Percentiles rank a stretch among this genome's conserved stretches.
phyloP scores from a whole-genome alignment of 2,888 invertebrate genomes.

The Drosophila subsilvestris region DNA sequence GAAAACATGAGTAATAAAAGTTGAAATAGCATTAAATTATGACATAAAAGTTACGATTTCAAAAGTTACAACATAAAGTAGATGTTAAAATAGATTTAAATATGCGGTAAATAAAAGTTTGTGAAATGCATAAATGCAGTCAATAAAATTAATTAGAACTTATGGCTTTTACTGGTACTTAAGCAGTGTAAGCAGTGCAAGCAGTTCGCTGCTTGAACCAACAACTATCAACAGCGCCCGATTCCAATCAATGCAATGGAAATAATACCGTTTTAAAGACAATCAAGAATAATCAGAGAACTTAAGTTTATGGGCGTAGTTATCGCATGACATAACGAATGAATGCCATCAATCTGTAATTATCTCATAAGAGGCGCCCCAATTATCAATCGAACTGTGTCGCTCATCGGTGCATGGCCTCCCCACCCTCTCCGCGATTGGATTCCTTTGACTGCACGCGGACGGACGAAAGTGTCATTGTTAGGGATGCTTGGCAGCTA shows the following conservation, averaged over 20 bases:
- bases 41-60: not conserved
- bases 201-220: not conserved
- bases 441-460: conserved; percentile 25
- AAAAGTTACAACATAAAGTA: not conserved
- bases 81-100: not conserved
- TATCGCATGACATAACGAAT: conserved; percentile 4
- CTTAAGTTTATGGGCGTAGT: not conserved
- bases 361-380: conserved; percentile 33
- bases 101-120: not conserved
- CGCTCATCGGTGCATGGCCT: conserved; percentile 23
- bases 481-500: conserved; percentile 51
- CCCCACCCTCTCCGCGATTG: not conserved
- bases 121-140: not conserved
- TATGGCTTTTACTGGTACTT: not conserved
- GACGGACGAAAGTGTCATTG: conserved; percentile 27
- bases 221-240: too few relatives aligned
- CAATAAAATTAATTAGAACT: not conserved
- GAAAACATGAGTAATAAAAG: not conserved
- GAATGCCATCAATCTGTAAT: conserved; percentile 24
- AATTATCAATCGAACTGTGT: conserved; percentile 33
- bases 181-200: not conserved
- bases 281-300: not conserved
- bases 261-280: not conserved
- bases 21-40: not conserved
- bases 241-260: too few relatives aligned